A percentile compares a stretch with the other conserved stretches of the same genome.
Evolutionary conservation across 2,888 invertebrate species (phyloP).

Genomic region (Chirona hameri): DNA sequence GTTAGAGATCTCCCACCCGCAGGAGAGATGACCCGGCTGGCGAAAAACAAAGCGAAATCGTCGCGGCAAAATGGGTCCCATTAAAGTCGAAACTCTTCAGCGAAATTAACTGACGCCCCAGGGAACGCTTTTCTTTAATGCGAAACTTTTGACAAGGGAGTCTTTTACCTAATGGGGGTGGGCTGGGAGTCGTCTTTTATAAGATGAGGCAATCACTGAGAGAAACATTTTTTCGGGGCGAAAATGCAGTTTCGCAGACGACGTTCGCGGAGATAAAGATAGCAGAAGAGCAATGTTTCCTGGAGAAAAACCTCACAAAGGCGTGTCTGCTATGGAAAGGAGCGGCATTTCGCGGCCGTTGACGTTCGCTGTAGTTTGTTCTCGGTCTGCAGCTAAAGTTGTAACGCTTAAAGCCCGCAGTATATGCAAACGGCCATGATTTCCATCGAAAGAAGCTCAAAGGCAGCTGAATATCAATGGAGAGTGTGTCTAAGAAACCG

Average conservation of each 20-base stretch:
- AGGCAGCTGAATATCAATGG: no score
- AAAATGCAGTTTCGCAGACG: not conserved
- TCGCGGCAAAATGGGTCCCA: not conserved
- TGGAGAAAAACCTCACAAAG: not conserved
- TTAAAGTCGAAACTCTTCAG: constrained; percentile 29
- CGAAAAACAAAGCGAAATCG: constrained; percentile 13
- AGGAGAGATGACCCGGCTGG: not conserved
- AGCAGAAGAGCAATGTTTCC: not conserved
- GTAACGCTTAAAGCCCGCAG: no score
- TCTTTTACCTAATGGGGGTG: constrained; percentile 27
- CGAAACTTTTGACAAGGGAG: constrained; percentile 28
- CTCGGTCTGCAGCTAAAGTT: no score
- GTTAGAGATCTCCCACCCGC: not conserved
- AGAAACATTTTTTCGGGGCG: not conserved
- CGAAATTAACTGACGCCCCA: constrained; percentile 27
- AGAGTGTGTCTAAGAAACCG: no score
- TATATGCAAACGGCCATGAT: no score
- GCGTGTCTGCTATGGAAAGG: no score
- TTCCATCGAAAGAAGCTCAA: no score
- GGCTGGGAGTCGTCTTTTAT: constrained; percentile 24
- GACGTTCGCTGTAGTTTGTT: no score
- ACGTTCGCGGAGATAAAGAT: not conserved
- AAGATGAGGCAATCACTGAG: not conserved
- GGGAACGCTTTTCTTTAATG: constrained; percentile 27
- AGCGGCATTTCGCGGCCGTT: no score